These are phyloP conservation scores for Cosmia trapezina DNA, from an alignment of 2,888 invertebrate species.

Conservation along the genomic window DNA sequence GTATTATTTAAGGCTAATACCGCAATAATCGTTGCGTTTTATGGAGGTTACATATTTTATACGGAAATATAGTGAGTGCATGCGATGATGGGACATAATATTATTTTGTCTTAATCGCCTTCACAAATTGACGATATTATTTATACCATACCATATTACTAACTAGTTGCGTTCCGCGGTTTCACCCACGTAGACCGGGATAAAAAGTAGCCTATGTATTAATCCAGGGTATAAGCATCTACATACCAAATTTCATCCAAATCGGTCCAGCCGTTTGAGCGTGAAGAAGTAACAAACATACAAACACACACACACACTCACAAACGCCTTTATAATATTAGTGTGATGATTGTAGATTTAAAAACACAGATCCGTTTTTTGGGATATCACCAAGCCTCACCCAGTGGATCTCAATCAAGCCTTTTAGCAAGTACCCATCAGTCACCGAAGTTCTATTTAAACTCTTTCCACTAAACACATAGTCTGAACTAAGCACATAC, in stretches of 20 bases:
- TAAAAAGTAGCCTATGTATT: too few species aligned
- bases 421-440: background rate
- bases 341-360: background rate
- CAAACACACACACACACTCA: too few species aligned
- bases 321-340: too few species aligned
- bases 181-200: too few species aligned
- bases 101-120: background rate
- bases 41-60: conserved; percentile 54
- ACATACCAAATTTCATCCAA: too few species aligned
- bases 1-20: conserved; percentile 53
- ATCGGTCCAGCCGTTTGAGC: too few species aligned
- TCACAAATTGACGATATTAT: background rate
- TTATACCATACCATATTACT: background rate
- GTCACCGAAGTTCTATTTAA: background rate
- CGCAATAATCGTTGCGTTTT: conserved; percentile 49
- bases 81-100: background rate
- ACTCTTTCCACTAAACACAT: background rate
- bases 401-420: background rate
- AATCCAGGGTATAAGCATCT: too few species aligned
- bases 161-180: background rate
- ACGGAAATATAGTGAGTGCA: conserved; percentile 14
- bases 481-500: background rate
- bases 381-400: background rate
- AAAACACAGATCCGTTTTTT: background rate
- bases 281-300: too few species aligned